Conservation (phyloP, 2,113 vertebrate genomes). For the Caranx ignobilis region DNA sequence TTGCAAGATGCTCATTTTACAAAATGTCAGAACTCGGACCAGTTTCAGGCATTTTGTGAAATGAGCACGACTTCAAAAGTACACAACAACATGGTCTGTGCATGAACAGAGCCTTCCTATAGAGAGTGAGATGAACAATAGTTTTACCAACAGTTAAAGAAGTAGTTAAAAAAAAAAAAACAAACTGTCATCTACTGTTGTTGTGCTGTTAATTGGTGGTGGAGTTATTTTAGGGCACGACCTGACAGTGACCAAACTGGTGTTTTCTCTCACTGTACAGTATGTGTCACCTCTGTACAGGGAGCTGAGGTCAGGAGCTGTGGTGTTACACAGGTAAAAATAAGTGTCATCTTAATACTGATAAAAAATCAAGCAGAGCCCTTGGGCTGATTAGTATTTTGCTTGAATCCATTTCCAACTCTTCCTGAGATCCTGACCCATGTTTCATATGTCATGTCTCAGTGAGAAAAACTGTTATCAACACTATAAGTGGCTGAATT, state of each 20-base stretch:
- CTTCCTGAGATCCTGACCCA: no score
- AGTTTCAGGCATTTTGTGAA: conserved; percentile 1
- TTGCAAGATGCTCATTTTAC: conserved; percentile 49
- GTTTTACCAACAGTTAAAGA: background rate
- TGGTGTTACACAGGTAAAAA: background rate
- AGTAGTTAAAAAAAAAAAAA: background rate
- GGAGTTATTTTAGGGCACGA: background rate
- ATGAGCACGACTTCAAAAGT: background rate
- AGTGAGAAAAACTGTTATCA: background rate
- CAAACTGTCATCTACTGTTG: no score
- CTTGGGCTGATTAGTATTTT: background rate
- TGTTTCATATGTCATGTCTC: no score
- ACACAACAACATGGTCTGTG: background rate
- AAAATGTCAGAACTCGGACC: conserved; percentile 30
- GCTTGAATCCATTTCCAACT: no score
- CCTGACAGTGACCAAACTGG: background rate
- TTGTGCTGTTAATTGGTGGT: background rate
- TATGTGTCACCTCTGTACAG: background rate
- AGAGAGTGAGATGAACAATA: background rate
- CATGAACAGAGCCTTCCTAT: background rate
- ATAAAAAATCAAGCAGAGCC: background rate
- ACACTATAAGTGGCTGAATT: background rate
- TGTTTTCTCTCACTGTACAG: background rate
- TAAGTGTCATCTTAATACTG: no score
- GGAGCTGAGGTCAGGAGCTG: background rate